phyloP scores from a whole-genome alignment of 2,888 invertebrate species.

The Melinaea menophilus region DNA sequence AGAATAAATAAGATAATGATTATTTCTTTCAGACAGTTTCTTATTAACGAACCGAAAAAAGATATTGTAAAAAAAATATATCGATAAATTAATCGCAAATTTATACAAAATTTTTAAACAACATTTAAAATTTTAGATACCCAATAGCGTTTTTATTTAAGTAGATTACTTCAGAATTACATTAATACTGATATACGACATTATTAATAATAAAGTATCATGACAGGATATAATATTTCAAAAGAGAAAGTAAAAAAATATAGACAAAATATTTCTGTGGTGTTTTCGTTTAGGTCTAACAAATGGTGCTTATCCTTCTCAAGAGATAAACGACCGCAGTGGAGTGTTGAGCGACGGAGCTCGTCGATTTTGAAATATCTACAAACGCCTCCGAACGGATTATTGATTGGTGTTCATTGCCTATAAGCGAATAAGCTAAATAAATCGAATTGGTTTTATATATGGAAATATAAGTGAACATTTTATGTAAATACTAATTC shows the following conservation, averaged over 20 bases:
- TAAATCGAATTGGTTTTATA: background rate
- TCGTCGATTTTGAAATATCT: conserved; percentile 51
- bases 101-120: too few species aligned
- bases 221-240: background rate
- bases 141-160: too few species aligned
- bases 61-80: too few species aligned
- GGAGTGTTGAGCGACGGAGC: conserved; percentile 59
- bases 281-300: conserved; percentile 47
- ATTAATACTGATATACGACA: too few species aligned
- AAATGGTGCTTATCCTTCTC: conserved; percentile 62
- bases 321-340: conserved; percentile 53
- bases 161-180: too few species aligned
- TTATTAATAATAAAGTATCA: background rate
- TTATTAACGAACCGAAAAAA: too few species aligned
- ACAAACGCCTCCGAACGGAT: conserved; percentile 19
- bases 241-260: conserved; percentile 17
- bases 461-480: background rate
- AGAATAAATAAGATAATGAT: too few species aligned
- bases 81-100: too few species aligned
- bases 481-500: background rate
- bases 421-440: conserved; percentile 8
- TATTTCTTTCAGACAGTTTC: too few species aligned
- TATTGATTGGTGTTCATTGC: conserved; percentile 18
- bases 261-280: conserved; percentile 35
- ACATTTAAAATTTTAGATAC: too few species aligned